Evolutionary conservation across 2,797 vertebrate genomes (phyloP).

Genomic region (Gallinago stenura): DNA sequence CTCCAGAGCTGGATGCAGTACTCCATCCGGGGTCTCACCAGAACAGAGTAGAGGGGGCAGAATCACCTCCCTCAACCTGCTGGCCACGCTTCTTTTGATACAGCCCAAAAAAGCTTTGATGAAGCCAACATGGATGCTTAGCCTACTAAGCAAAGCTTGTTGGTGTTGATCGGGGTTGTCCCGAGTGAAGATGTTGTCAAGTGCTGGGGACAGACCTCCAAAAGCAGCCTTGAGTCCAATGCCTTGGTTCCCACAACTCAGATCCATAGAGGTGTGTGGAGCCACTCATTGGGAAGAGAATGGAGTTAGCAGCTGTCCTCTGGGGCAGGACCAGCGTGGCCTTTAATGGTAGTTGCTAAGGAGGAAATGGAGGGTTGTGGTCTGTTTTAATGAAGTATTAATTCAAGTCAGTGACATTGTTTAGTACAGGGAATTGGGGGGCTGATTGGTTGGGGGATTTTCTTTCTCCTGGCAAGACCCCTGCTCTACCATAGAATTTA

Average conservation of each 20-base stretch:
- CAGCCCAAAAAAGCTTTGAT: too few relatives aligned
- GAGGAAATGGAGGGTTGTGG: neutral
- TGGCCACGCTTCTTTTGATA: too few relatives aligned
- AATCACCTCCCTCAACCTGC: too few relatives aligned
- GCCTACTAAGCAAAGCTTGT: neutral
- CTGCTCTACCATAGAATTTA: neutral
- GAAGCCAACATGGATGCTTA: neutral
- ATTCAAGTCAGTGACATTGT: neutral
- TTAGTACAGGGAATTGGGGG: neutral
- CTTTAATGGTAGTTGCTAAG: neutral
- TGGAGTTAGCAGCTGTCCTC: neutral
- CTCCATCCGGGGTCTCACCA: too few relatives aligned
- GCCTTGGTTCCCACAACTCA: accelerated
- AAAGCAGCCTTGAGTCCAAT: accelerated
- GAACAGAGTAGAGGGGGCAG: too few relatives aligned
- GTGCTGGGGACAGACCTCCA: neutral
- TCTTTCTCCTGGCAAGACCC: neutral
- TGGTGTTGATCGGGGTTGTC: neutral
- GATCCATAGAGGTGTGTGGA: accelerated
- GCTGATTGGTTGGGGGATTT: neutral
- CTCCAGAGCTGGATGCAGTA: too few relatives aligned
- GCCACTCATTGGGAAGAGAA: neutral
- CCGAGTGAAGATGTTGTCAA: neutral
- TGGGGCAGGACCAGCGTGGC: neutral
- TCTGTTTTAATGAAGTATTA: neutral